These are phyloP conservation scores for Pentamera pediparva DNA, from an alignment of 53 echinoderm and acorn worm genomes.

Conservation along the genomic window DNA sequence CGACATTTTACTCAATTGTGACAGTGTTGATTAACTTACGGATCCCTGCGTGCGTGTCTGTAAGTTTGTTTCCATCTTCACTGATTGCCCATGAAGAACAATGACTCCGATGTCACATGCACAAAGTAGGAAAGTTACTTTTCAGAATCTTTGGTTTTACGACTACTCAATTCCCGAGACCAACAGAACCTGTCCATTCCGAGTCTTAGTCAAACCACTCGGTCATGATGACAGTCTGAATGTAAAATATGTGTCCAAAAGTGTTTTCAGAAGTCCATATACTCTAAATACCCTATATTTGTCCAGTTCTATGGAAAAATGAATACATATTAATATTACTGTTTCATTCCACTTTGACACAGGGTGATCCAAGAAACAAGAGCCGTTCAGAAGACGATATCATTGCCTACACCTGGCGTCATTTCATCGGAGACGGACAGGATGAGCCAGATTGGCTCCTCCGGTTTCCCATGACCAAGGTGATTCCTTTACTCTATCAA, in stretches of 20 bases:
- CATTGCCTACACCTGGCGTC: constrained; percentile 78
- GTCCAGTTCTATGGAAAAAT: background rate
- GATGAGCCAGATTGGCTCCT: constrained; percentile 72
- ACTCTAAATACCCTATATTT: background rate
- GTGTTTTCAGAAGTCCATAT: background rate
- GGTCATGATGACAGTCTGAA: too few relatives aligned
- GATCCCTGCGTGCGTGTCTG: too few relatives aligned
- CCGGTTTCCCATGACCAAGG: constrained; percentile 82
- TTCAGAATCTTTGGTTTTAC: too few relatives aligned
- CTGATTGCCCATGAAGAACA: too few relatives aligned
- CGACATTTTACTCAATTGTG: too few relatives aligned
- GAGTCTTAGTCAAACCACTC: too few relatives aligned
- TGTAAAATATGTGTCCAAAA: background rate
- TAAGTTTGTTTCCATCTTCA: too few relatives aligned
- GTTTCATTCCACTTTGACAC: background rate
- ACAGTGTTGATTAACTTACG: too few relatives aligned
- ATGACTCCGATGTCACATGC: too few relatives aligned
- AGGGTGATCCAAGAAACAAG: constrained; percentile 65
- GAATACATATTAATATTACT: background rate
- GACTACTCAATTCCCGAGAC: too few relatives aligned
- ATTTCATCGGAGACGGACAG: constrained; percentile 61
- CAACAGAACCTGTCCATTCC: too few relatives aligned
- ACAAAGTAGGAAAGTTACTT: too few relatives aligned
- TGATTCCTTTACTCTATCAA: background rate
- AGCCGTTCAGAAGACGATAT: constrained; percentile 67